Evolutionary conservation across 2,888 invertebrate species (phyloP).

Genomic region (Trisateles emortualis): DNA sequence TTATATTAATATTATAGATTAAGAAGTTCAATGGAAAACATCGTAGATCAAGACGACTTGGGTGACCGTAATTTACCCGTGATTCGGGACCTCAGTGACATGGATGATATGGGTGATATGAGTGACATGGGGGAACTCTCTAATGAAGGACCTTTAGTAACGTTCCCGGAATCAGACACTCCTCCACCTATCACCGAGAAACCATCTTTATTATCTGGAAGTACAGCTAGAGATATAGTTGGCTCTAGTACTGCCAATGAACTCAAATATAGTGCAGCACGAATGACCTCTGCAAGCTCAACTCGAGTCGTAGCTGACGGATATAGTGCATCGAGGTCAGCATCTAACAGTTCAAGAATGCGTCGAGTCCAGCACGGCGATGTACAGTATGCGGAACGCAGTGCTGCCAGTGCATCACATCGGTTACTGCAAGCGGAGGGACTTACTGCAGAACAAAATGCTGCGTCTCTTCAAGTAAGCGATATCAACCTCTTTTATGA

Average conservation of each 20-base stretch:
- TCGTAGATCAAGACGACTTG: conserved; percentile 89
- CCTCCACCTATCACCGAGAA: conserved; percentile 86
- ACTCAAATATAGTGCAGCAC: conserved; percentile 94
- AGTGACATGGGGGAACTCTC: conserved; percentile 80
- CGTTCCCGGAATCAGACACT: conserved; percentile 93
- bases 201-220: conserved; percentile 79
- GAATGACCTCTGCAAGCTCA: conserved; percentile 90
- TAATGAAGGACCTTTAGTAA: conserved; percentile 90
- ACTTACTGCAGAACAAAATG: conserved; percentile 94
- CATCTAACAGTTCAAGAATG: conserved; percentile 81
- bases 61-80: conserved; percentile 78
- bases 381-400: conserved; percentile 93
- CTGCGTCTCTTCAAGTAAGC: conserved; percentile 92
- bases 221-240: conserved; percentile 63
- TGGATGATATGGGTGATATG: conserved; percentile 82
- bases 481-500: not conserved
- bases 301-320: conserved; percentile 94
- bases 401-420: conserved; percentile 92
- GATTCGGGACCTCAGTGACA: conserved; percentile 82
- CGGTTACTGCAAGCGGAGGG: conserved; percentile 94
- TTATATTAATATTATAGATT: conserved; percentile 71
- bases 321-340: conserved; percentile 90
- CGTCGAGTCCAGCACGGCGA: conserved; percentile 92
- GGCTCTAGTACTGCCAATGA: conserved; percentile 88
- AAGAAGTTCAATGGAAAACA: conserved; percentile 92